A percentile compares a stretch with the other conserved stretches of the same genome.
These are phyloP conservation scores for Catocala fraxini DNA, from an alignment of 2,888 invertebrate genomes.

Conservation along the genomic window DNA sequence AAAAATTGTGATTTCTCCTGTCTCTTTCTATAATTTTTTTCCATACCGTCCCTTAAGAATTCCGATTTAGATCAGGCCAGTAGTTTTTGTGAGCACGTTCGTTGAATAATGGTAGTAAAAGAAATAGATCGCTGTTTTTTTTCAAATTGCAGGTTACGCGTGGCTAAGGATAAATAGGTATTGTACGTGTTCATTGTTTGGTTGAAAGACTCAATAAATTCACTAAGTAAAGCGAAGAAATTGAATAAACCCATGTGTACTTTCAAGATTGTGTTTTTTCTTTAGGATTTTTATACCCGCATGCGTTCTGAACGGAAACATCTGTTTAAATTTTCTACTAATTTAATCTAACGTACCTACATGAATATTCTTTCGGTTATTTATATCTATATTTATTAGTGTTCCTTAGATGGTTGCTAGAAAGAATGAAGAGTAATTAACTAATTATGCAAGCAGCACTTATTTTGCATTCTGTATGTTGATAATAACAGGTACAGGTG, in stretches of 20 bases:
- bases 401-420: conserved; percentile 23
- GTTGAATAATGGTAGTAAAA: conserved; percentile 56
- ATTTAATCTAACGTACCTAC: background rate
- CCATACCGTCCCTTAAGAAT: conserved; percentile 69
- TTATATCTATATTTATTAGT: conserved; percentile 23
- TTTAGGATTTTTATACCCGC: background rate
- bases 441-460: conserved; percentile 46
- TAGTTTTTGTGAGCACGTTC: conserved; percentile 76
- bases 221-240: conserved; percentile 43
- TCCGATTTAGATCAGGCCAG: conserved; percentile 75
- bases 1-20: conserved; percentile 77
- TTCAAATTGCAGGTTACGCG: conserved; percentile 73
- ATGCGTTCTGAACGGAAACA: background rate
- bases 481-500: conserved; percentile 37
- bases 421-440: conserved; percentile 51
- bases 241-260: conserved; percentile 53
- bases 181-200: conserved; percentile 63
- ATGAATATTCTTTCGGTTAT: conserved; percentile 15
- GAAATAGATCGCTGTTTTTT: conserved; percentile 66
- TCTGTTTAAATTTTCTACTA: conserved; percentile 1
- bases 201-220: conserved; percentile 53
- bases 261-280: conserved; percentile 44
- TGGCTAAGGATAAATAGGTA: conserved; percentile 65
- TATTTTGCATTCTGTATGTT: conserved; percentile 30
- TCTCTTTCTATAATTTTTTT: conserved; percentile 69